Evolutionary conservation across 1,140 invertebrate species (phyloP).

Genomic region (Bombyx mori): ASM3026992v2 NC_085129.1:7901001-7901500

Average conservation of each 20-base stretch:
- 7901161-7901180: constrained; percentile 26
- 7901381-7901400: constrained; percentile 39
- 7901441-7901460: not conserved
- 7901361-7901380: constrained; percentile 63
- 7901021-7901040: constrained; percentile 66
- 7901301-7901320: constrained; percentile 46
- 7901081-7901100: not conserved
- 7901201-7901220: too few relatives aligned
- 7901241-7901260: constrained; percentile 33
- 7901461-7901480: not conserved
- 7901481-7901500: too few relatives aligned
- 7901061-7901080: not conserved
- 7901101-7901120: not conserved
- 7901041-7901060: constrained; percentile 35
- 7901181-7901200: constrained; percentile 28
- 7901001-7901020: constrained; percentile 50
- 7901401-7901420: constrained; percentile 58
- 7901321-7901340: constrained; percentile 66
- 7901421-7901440: not conserved
- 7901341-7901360: constrained; percentile 66
- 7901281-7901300: constrained; percentile 63
- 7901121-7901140: not conserved
- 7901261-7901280: constrained; percentile 52
- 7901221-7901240: too few relatives aligned
- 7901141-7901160: constrained; percentile 23